Evolutionary conservation across 2,888 invertebrate species (phyloP).

Genomic region (Eremobia ochroleuca): DNA sequence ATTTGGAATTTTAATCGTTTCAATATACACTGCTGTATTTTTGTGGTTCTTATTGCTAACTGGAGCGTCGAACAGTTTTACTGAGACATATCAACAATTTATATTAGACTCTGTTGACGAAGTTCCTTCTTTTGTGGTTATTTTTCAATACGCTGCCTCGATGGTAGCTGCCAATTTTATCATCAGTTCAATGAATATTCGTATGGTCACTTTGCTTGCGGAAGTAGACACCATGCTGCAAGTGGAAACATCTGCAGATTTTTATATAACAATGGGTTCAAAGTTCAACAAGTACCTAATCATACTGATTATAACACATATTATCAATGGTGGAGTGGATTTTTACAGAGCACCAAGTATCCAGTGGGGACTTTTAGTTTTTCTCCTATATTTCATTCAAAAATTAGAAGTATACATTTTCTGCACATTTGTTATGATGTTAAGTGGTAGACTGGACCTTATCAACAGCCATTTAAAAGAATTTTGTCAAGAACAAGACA

Average conservation of each 20-base stretch:
- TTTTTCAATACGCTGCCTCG: constrained; percentile 73
- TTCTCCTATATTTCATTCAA: constrained; percentile 72
- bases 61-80: not conserved
- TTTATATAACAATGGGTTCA: constrained; percentile 68
- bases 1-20: constrained; percentile 37
- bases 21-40: constrained; percentile 28
- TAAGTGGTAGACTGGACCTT: constrained; percentile 71
- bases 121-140: constrained; percentile 69
- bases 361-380: constrained; percentile 51
- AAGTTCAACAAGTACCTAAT: constrained; percentile 61
- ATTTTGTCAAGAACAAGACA: constrained; percentile 72
- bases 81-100: constrained; percentile 3
- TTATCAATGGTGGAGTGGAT: constrained; percentile 62
- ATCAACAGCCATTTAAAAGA: constrained; percentile 75
- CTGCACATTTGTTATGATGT: constrained; percentile 73
- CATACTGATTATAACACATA: constrained; percentile 61
- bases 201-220: constrained; percentile 69
- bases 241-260: constrained; percentile 65
- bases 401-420: constrained; percentile 77
- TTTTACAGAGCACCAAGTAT: constrained; percentile 52
- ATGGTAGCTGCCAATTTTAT: constrained; percentile 68
- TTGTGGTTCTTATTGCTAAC: constrained; percentile 19
- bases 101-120: constrained; percentile 68
- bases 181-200: constrained; percentile 68
- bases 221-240: constrained; percentile 71